phyloP scores from a whole-genome alignment of 2,888 invertebrate genomes.

The Blomia tropicalis region DNA sequence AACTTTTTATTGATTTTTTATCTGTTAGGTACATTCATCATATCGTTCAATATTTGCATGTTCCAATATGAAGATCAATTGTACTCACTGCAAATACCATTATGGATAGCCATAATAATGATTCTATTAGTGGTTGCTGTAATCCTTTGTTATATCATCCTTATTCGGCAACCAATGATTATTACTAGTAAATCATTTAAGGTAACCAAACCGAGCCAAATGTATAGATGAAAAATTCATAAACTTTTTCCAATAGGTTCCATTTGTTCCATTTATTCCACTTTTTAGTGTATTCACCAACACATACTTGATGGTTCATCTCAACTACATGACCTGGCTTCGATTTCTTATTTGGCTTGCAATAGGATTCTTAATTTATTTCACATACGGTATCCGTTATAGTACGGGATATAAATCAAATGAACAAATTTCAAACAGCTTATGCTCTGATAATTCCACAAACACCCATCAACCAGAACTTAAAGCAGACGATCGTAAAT shows the following conservation, averaged over 20 bases:
- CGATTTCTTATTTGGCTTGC: conserved; percentile 61
- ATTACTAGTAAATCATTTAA: not conserved
- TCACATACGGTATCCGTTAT: conserved; percentile 13
- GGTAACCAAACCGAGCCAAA: no score
- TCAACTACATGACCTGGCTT: conserved; percentile 53
- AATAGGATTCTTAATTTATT: conserved; percentile 42
- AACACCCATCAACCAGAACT: no score
- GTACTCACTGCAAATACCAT: not conserved
- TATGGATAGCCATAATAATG: conserved; percentile 12
- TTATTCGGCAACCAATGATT: conserved; percentile 18
- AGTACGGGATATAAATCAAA: conserved; percentile 9
- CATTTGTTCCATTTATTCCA: conserved; percentile 13
- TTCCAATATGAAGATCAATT: conserved; percentile 32
- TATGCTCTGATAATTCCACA: no score
- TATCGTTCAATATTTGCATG: no score
- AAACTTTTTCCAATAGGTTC: no score
- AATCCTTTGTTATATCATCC: conserved; percentile 6
- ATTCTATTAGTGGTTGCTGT: not conserved
- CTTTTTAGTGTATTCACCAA: conserved; percentile 11
- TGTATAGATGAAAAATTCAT: no score
- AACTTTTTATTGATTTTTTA: no score
- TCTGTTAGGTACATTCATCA: no score
- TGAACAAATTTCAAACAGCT: no score
- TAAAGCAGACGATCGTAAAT: no score
- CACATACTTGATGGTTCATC: conserved; percentile 20